Percentiles rank a stretch among this genome's conserved stretches.
Conservation (phyloP, 2,113 vertebrate genomes). For the Megaptera novaeangliae region DNA sequence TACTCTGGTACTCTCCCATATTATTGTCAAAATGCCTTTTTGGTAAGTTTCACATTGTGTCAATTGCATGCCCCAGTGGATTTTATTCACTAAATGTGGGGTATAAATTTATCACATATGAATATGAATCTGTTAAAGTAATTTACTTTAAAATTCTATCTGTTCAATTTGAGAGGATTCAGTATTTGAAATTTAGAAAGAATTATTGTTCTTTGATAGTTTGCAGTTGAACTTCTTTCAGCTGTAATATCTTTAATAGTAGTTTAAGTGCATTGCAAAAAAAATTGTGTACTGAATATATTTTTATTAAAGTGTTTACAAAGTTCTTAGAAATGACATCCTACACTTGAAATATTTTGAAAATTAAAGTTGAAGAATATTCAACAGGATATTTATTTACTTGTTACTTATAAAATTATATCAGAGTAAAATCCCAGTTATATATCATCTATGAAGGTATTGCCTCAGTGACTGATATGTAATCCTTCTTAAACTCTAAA, state of each 20-base stretch:
- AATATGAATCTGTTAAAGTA: not conserved
- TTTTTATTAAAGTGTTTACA: not conserved
- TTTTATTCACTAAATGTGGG: not conserved
- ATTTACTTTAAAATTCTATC: conserved; percentile 12
- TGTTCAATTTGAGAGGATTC: not conserved
- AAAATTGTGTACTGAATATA: not conserved
- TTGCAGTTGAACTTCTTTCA: not conserved
- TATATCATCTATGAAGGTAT: not conserved
- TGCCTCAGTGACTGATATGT: not conserved
- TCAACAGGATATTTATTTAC: not conserved
- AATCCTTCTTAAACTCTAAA: not conserved
- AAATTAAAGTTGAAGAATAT: not conserved
- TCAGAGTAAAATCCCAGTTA: not conserved
- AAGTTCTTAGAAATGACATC: not conserved
- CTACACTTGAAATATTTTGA: not conserved
- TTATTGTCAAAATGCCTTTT: conserved; percentile 33
- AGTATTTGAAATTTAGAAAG: conserved; percentile 12
- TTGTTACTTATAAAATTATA: not conserved
- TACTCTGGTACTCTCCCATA: not conserved
- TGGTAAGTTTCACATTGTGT: not conserved
- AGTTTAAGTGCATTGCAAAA: not conserved
- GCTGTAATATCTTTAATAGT: not conserved
- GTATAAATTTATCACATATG: not conserved
- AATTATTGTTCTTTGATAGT: not conserved
- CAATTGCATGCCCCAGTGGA: not conserved